These are phyloP conservation scores for Plecturocebus donacophilus DNA, from an alignment of 2,113 vertebrate genomes.

Conservation along the genomic window DNA sequence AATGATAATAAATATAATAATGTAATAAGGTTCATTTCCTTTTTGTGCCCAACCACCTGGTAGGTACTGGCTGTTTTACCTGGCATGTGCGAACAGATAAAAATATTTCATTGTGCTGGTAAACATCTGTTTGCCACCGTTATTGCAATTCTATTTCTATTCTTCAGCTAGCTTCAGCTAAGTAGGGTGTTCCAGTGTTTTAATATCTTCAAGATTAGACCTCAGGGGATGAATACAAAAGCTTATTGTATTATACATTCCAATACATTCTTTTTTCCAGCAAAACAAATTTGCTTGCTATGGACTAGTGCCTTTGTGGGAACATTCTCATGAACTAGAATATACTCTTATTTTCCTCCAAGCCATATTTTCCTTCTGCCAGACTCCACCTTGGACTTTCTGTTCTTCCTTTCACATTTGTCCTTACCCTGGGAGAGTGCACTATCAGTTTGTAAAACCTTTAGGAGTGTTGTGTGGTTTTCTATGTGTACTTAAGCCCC, in stretches of 20 bases:
- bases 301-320: neutral
- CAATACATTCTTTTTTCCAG: neutral
- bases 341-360: conserved; percentile 8
- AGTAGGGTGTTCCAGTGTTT: conserved; percentile 35
- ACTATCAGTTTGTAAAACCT: neutral
- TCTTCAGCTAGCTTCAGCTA: neutral
- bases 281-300: neutral
- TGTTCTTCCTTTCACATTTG: conserved; percentile 1
- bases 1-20: conserved; percentile 27
- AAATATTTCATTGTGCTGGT: conserved; percentile 1
- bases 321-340: conserved; percentile 24
- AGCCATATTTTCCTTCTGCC: neutral
- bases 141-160: neutral
- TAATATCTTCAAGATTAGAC: conserved; percentile 37
- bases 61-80: conserved; percentile 17
- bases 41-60: neutral
- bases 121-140: conserved; percentile 26
- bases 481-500: neutral
- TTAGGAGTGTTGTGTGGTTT: neutral
- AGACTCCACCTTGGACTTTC: neutral
- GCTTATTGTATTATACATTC: neutral
- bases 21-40: conserved; percentile 47
- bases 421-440: neutral
- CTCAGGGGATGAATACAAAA: conserved; percentile 17
- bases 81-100: neutral